Base-by-base conservation (phyloP, 2,797 vertebrate genomes). In the Monodelphis domestica region DNA sequence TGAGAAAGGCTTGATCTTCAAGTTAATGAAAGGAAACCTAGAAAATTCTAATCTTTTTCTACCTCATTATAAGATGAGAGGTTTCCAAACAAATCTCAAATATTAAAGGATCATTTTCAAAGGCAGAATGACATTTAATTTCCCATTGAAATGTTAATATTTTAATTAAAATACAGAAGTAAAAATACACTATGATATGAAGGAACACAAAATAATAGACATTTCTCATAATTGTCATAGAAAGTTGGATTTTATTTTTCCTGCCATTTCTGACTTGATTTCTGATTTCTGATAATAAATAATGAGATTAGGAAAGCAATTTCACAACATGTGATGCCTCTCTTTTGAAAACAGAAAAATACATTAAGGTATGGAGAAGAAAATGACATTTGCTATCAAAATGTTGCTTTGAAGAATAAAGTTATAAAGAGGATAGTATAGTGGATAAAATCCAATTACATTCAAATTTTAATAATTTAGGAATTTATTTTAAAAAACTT, bases 91-190 rank as follows among this genome's bases (percentile, higher is more conserved):
- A 59, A 94, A 54, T 87, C 24, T 51, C 29, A 55, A 97, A 96
- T 95, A 87, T 90, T 95, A 97, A 98, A 95, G 98, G 97, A 97
- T 95, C 17, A 84, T 54, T 97, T 98, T 97, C 96, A 98, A 98
- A 98, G 95, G 89, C 92, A 98, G 57, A 90, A 96, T 96, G 94
- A 90, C 52, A 96, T 96, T 96, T 95, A 21, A 97, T 97, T 97
- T 96, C 97, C 98, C 90, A 98, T 97, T 96, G 28, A 93, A 98
- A 97, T 87, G 96, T 93, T 94, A 93, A 98, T 38, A 38, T 21
- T 57, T 70, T 70, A 97, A 96, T 87, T 97, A 95, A 98, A 97
- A 92, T 97, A 97, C 98, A 94, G 96, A 97, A 98, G 97, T 96
- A 95, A 98, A 98, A 94, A 94, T 50, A 88, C 54, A 92, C n/a